These are phyloP conservation scores for Eidolon helvum DNA, from an alignment of 2,113 vertebrate genomes.

Conservation along the genomic window DNA sequence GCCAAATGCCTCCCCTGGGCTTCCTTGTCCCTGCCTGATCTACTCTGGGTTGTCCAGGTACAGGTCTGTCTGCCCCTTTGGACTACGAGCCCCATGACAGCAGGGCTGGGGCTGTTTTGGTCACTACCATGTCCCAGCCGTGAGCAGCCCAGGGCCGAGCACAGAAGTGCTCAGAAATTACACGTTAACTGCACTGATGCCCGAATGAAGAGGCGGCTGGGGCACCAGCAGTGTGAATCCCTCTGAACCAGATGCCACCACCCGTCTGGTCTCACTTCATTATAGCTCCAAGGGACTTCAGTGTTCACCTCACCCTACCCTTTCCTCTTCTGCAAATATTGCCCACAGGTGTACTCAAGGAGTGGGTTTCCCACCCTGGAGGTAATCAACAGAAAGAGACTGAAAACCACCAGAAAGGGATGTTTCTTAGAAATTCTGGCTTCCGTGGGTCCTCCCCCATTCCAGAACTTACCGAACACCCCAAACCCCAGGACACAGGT, in stretches of 20 bases:
- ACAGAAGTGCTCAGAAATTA: not conserved
- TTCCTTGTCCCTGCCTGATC: not conserved
- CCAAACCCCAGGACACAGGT: conserved; percentile 91
- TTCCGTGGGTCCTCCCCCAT: not conserved
- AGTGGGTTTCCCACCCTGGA: not conserved
- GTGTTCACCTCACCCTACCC: not conserved
- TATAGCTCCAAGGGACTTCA: not conserved
- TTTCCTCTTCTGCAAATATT: not conserved
- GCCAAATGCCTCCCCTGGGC: not conserved
- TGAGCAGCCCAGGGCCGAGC: not conserved
- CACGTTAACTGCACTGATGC: not conserved
- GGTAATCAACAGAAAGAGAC: not conserved
- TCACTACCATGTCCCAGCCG: not conserved
- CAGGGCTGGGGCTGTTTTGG: not conserved
- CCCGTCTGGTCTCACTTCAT: not conserved
- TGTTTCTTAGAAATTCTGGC: not conserved
- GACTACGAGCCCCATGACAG: not conserved
- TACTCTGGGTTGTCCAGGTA: not conserved
- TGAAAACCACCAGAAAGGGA: not conserved
- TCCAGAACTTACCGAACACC: conserved; percentile 86
- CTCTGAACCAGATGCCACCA: not conserved
- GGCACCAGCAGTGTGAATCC: not conserved
- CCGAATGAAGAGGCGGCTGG: not conserved
- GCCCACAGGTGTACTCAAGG: not conserved
- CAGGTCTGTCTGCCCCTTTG: not conserved